A percentile compares a stretch with the other conserved stretches of the same genome.
Conservation (phyloP, 1,140 invertebrate species). For the Pogonomyrmex barbatus region DNA sequence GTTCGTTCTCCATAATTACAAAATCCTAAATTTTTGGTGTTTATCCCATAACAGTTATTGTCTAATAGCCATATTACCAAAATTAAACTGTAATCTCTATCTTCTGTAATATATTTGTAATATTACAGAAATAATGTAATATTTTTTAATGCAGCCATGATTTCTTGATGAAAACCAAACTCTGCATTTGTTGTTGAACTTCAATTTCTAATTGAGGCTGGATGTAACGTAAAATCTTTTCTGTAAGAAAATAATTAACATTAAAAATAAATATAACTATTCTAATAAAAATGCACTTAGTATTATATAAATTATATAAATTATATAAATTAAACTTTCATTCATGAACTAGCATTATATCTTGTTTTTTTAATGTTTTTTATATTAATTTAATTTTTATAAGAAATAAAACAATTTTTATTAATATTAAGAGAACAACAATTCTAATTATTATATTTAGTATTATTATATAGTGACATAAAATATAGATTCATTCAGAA, state of each 20-base stretch:
- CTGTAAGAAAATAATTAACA: constrained; percentile 10
- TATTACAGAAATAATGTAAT: too few relatives aligned
- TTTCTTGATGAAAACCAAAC: background rate
- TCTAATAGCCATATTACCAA: background rate
- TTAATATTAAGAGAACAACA: too few relatives aligned
- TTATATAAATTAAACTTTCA: too few relatives aligned
- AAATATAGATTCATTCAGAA: too few relatives aligned
- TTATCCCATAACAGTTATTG: background rate
- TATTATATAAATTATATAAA: too few relatives aligned
- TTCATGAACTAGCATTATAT: too few relatives aligned
- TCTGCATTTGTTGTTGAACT: background rate
- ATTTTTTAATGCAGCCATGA: background rate
- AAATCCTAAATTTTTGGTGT: background rate
- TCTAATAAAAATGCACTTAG: too few relatives aligned
- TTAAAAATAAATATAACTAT: background rate
- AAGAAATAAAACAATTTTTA: too few relatives aligned
- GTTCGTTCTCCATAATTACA: background rate
- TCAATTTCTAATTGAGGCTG: background rate
- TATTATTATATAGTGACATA: too few relatives aligned
- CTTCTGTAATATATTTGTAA: background rate
- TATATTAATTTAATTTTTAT: too few relatives aligned
- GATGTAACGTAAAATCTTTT: background rate
- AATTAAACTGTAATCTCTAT: background rate
- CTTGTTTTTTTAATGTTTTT: too few relatives aligned
- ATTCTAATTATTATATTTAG: too few relatives aligned